Evolutionary conservation across 1,140 invertebrate species (phyloP), one percentile per base, ranked within the genome.

Genomic region (Pseudobourletiella spinata): DNA sequence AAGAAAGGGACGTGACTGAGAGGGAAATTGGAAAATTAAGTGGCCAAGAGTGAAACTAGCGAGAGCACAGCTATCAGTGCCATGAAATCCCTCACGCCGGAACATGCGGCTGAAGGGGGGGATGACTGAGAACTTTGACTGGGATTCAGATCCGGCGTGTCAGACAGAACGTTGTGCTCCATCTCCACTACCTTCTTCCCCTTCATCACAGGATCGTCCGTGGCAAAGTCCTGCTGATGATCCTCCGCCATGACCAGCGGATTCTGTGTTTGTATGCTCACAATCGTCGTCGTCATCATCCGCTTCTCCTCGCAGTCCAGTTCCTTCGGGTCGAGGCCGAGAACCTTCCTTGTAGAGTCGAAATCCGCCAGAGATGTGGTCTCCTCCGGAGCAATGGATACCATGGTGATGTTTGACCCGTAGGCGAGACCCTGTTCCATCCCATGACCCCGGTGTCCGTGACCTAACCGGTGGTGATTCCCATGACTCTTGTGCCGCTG

Each of bases 401-500:
- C 60, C 16, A 62, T 32, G 18, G 55, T 54, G 32, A 58, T 50
- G 43, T 52, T 59, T 29, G 18, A 18, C n/a, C 18, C 22, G 32
- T 18, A 32, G 39, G 32, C 24, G 14, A 11, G 11, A 24, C 18
- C 3, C 24, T 18, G 28, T 48, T 32, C 55, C 43, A 14, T 35
- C 8, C n/a, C n/a, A 39, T 39, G 30, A 35, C 35, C 18, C 11
- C 24, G 4, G 50, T 46, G 54, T 25, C 20, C n/a, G 25, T 30
- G 22, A 4, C 18, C 4, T 3, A 3, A 35, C 20, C 24, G 22
- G 25, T 29, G n/a, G 14, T 46, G 28, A 50, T 72, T 39, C 64
- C 57, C 63, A 76, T 74, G 70, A 39, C 22, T 44, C 24, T 4
- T 42, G n/a, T n/a, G n/a, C 22, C 4, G 32, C 4, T 55, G 62